A percentile compares a stretch with the other conserved stretches of the same genome.
These are phyloP conservation scores for Sialis lutaria DNA, from an alignment of 2,888 invertebrate species.

Conservation along the genomic window DNA sequence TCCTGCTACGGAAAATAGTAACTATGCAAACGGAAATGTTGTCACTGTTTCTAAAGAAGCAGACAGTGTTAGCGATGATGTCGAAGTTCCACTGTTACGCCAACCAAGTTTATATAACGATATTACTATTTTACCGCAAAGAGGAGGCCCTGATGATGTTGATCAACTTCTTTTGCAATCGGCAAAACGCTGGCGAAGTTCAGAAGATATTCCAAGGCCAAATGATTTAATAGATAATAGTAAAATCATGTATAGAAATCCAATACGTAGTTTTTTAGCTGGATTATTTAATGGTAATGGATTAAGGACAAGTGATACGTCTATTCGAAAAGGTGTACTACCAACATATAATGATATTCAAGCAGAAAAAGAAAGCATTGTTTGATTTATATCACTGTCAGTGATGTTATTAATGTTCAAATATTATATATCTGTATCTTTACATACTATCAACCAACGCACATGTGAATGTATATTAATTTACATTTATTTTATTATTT, in stretches of 20 bases:
- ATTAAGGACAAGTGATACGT: constrained; percentile 43
- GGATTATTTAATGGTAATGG: constrained; percentile 58
- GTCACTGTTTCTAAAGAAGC: constrained; percentile 19
- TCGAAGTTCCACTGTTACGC: constrained; percentile 25
- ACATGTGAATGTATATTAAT: too few species aligned
- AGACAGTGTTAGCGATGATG: constrained; percentile 22
- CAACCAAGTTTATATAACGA: constrained; percentile 13
- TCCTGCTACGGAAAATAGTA: constrained; percentile 16
- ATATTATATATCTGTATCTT: not conserved
- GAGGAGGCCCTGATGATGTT: constrained; percentile 20
- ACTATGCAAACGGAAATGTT: constrained; percentile 35
- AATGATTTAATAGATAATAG: constrained; percentile 30
- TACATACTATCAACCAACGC: not conserved
- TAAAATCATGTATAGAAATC: constrained; percentile 39
- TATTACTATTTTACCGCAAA: constrained; percentile 17
- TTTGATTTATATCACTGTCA: constrained; percentile 17
- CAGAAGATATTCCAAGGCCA: constrained; percentile 42
- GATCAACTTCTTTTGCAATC: constrained; percentile 17
- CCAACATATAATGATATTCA: constrained; percentile 33
- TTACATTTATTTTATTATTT: too few species aligned
- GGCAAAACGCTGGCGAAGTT: constrained; percentile 60
- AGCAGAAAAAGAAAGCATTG: constrained; percentile 39
- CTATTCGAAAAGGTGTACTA: constrained; percentile 31
- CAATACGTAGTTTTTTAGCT: constrained; percentile 54
- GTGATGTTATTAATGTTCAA: not conserved